Conservation (phyloP, 2,113 vertebrate genomes). For the Lepisosteus osseus region DNA sequence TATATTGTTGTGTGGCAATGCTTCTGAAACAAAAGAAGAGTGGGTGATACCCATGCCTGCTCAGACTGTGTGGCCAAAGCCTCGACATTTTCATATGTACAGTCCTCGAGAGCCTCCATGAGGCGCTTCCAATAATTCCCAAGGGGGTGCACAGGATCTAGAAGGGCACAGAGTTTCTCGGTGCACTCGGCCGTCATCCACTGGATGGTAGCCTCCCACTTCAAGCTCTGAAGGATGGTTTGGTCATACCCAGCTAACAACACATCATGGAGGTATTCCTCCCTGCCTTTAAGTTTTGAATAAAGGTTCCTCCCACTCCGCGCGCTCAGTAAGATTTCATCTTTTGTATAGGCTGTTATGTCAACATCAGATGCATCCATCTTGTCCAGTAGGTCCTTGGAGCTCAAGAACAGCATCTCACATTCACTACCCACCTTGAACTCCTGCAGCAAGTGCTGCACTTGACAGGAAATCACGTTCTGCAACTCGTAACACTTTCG, state of each 20-base stretch:
- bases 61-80: slow-evolving; percentile 9
- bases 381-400: slow-evolving; percentile 10
- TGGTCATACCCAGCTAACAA: slow-evolving; percentile 26
- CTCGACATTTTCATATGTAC: background rate
- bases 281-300: background rate
- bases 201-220: slow-evolving; percentile 8
- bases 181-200: slow-evolving; percentile 7
- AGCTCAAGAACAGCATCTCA: slow-evolving; percentile 19
- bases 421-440: background rate
- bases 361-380: background rate
- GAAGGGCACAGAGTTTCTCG: slow-evolving; percentile 3
- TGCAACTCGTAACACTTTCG: slow-evolving; percentile 17
- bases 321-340: slow-evolving; percentile 23
- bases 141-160: slow-evolving; percentile 14
- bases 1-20: slow-evolving; percentile 3
- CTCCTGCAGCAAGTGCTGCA: slow-evolving; percentile 20
- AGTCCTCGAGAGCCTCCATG: slow-evolving; percentile 11
- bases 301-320: background rate
- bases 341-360: slow-evolving; percentile 17
- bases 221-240: slow-evolving; percentile 16
- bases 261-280: slow-evolving; percentile 10
- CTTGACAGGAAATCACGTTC: slow-evolving; percentile 11
- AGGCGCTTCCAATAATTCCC: slow-evolving; percentile 16
- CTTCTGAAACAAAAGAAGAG: slow-evolving; percentile 5
- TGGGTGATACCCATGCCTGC: slow-evolving; percentile 6